Conservation (phyloP, 2,113 vertebrate genomes). For the Azemiops feae region DNA sequence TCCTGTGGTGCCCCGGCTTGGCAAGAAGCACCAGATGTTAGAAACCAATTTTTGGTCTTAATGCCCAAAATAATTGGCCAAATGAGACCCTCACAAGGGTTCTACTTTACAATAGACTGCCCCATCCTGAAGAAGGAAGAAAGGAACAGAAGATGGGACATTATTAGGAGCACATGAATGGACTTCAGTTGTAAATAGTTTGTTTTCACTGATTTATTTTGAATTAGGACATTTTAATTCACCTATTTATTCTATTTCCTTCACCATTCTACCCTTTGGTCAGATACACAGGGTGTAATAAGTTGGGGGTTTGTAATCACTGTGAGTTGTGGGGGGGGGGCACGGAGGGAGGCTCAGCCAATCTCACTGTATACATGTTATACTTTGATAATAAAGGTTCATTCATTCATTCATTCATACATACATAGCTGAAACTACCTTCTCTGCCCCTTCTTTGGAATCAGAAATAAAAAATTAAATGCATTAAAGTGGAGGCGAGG, state of each 20-base stretch:
- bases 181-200: not conserved
- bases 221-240: not conserved
- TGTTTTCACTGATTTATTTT: not conserved
- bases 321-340: no score
- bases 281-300: no score
- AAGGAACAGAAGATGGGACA: not conserved
- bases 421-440: not conserved
- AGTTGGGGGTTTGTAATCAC: no score
- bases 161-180: not conserved
- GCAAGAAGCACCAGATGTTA: not conserved
- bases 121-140: not conserved
- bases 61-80: not conserved
- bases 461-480: not conserved
- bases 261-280: not conserved
- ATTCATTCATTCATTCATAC: no score
- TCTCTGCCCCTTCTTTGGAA: not conserved
- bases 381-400: no score
- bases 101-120: not conserved
- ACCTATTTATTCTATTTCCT: not conserved
- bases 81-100: not conserved
- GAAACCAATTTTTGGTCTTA: not conserved
- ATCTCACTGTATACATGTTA: no score
- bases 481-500: not conserved
- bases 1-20: not conserved
- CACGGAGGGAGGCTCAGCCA: no score